phyloP scores from a whole-genome alignment of 2,113 vertebrate species.

The Mustela nigripes region DNA sequence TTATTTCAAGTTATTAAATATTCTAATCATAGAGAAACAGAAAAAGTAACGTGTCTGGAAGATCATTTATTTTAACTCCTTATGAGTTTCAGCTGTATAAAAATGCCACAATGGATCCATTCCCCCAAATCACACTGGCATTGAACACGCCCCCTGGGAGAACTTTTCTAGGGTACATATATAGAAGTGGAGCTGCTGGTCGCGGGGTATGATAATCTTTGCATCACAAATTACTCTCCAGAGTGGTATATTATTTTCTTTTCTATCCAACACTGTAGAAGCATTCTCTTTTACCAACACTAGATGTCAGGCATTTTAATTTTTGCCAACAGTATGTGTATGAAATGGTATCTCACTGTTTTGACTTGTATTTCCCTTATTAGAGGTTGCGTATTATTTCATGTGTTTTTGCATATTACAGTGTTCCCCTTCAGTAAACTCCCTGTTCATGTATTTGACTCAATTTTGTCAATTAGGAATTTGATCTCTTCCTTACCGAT shows the following conservation, averaged over 20 bases:
- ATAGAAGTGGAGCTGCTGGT: background rate
- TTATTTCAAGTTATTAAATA: slow-evolving; percentile 62
- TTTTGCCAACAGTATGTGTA: slow-evolving; percentile 28
- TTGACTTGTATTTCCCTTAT: slow-evolving; percentile 24
- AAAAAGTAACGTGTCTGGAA: slow-evolving; percentile 67
- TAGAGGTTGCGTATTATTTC: slow-evolving; percentile 9
- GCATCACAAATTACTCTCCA: background rate
- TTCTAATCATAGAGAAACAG: slow-evolving; percentile 41
- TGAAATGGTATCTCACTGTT: background rate
- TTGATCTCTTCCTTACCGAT: background rate
- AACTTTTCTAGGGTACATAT: background rate
- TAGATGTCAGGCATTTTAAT: slow-evolving; percentile 42
- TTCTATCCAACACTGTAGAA: background rate
- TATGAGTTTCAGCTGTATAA: slow-evolving; percentile 43
- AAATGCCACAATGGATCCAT: background rate
- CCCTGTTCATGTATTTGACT: background rate
- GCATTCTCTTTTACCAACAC: slow-evolving; percentile 48
- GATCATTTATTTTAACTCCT: slow-evolving; percentile 43
- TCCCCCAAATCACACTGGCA: background rate
- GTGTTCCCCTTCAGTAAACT: background rate
- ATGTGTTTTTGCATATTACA: background rate
- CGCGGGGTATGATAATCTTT: background rate
- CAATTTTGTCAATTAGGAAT: background rate
- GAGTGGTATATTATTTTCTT: background rate
- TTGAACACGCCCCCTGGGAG: background rate